Evolutionary conservation across 1,140 invertebrate genomes (phyloP).

Genomic region (Penaeus indicus): DNA sequence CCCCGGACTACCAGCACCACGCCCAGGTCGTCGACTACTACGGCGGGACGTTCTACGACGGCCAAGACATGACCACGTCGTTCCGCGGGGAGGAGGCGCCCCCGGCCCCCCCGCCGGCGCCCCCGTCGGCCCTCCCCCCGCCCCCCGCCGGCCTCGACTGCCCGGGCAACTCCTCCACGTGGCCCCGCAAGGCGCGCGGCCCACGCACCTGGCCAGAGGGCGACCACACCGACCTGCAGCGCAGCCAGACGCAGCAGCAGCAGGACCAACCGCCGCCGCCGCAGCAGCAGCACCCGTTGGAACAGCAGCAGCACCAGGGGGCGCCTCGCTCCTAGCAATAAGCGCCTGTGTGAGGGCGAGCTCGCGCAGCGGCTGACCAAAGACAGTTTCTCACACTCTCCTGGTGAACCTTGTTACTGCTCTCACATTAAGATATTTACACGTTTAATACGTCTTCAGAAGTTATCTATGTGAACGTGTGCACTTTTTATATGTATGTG

Average conservation of each 20-base stretch:
- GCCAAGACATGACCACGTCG: conserved; percentile 41
- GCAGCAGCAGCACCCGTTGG: neutral
- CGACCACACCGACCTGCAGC: conserved; percentile 35
- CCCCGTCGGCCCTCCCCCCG: conserved; percentile 1
- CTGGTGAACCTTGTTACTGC: neutral
- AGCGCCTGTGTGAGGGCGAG: neutral
- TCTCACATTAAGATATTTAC: conserved; percentile 12
- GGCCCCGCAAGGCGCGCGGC: conserved; percentile 39
- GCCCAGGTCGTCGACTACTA: conserved; percentile 66
- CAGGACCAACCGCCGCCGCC: neutral
- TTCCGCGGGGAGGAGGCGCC: conserved; percentile 18
- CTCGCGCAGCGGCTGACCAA: neutral
- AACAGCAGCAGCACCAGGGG: neutral
- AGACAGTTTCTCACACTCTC: neutral
- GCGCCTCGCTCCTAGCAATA: conserved; percentile 20
- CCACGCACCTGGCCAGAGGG: conserved; percentile 51
- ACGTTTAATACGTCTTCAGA: conserved; percentile 3
- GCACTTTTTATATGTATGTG: conserved; percentile 48
- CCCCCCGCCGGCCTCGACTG: conserved; percentile 2
- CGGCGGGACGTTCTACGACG: conserved; percentile 58
- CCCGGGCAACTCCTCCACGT: conserved; percentile 46
- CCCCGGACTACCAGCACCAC: conserved; percentile 37
- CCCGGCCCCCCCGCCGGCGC: conserved; percentile 27
- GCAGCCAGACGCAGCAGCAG: no score
- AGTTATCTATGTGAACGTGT: conserved; percentile 39